Conservation (phyloP, 1,140 invertebrate genomes). For the Dreissena polymorpha region DNA sequence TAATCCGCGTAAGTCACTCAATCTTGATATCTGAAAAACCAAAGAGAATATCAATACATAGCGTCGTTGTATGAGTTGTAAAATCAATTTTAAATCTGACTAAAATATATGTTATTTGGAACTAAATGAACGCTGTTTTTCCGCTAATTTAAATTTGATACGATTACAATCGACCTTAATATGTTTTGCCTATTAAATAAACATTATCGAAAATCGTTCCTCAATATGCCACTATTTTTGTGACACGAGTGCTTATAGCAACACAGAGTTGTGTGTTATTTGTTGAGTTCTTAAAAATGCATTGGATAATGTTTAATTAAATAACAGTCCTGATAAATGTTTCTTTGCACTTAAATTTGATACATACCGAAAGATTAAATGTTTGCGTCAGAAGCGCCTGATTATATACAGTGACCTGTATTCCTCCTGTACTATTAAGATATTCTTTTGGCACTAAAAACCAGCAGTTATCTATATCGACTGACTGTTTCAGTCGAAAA, state of each 20-base stretch:
- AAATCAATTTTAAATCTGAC: background rate
- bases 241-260: background rate
- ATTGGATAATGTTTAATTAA: too few species aligned
- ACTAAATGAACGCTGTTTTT: too few species aligned
- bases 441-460: slow-evolving; percentile 39
- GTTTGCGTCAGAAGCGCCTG: slow-evolving; percentile 24
- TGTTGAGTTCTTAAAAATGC: background rate
- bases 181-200: too few species aligned
- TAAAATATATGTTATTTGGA: background rate
- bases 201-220: too few species aligned
- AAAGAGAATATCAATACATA: too few species aligned
- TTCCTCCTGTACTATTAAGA: slow-evolving; percentile 7
- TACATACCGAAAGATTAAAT: slow-evolving; percentile 7
- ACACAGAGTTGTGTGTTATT: background rate
- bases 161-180: too few species aligned
- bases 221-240: background rate
- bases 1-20: too few species aligned
- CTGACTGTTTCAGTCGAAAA: slow-evolving; percentile 4
- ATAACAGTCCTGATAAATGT: too few species aligned
- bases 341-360: too few species aligned
- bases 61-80: background rate
- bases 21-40: too few species aligned
- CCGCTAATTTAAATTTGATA: too few species aligned
- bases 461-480: slow-evolving; percentile 47
- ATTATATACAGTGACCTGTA: slow-evolving; percentile 26